These are phyloP conservation scores for Protula sp. DNA, from an alignment of 2,888 invertebrate genomes.

Conservation along the genomic window DNA sequence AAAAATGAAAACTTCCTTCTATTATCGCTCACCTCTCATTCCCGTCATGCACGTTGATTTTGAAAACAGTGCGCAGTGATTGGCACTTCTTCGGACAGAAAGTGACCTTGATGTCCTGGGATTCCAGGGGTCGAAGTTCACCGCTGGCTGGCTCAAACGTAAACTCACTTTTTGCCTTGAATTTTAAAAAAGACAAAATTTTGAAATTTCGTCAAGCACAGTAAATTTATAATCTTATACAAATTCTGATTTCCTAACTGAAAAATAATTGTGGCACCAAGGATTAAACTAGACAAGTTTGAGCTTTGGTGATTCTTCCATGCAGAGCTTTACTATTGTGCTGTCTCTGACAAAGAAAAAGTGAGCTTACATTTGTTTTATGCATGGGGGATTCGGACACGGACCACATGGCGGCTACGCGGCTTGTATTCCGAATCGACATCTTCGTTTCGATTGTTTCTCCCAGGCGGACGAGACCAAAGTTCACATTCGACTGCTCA, in stretches of 20 bases:
- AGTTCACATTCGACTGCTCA: slow-evolving; percentile 46
- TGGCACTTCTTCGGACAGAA: slow-evolving; percentile 33
- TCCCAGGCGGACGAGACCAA: slow-evolving; percentile 48
- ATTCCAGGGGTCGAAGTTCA: slow-evolving; percentile 43
- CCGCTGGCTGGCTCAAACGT: slow-evolving; percentile 36
- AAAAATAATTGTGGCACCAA: no score
- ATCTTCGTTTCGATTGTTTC: slow-evolving; percentile 30
- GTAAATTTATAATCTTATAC: no score
- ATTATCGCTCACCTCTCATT: slow-evolving; percentile 30
- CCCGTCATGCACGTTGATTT: slow-evolving; percentile 39
- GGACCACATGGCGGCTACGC: slow-evolving; percentile 40
- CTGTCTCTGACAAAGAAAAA: no score
- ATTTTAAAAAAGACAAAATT: no score
- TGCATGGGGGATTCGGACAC: slow-evolving; percentile 27
- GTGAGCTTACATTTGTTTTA: no score
- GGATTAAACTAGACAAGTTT: no score
- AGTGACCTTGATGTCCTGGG: slow-evolving; percentile 29
- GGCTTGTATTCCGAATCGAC: slow-evolving; percentile 40
- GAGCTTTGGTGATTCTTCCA: no score
- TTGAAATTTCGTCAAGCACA: no score
- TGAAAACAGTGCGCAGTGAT: slow-evolving; percentile 37
- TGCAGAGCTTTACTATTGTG: no score
- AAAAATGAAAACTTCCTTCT: no score
- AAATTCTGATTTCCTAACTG: no score
- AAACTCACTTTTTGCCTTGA: slow-evolving; percentile 31